Evolutionary conservation across 2,888 invertebrate species (phyloP).

Genomic region (Tuberolachnus salignus): DNA sequence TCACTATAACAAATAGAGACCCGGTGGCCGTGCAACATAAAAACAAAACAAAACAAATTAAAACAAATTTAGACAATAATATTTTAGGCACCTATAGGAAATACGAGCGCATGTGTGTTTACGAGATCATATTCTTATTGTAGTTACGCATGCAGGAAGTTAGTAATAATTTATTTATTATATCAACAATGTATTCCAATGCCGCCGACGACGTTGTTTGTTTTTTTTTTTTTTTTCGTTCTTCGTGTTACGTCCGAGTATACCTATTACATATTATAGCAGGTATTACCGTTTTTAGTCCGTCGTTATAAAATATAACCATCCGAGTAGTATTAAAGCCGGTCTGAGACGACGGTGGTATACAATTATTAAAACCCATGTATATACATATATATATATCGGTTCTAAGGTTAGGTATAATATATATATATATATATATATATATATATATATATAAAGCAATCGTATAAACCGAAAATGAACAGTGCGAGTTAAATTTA

Average conservation of each 20-base stretch:
- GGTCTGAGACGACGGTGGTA: no score
- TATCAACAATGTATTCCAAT: constrained; percentile 21
- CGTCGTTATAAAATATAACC: no score
- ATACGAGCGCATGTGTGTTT: not conserved
- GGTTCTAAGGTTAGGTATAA: not conserved
- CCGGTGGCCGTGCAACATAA: not conserved
- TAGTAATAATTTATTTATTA: not conserved
- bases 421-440: no score
- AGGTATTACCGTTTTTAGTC: not conserved
- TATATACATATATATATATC: no score
- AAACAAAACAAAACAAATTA: not conserved
- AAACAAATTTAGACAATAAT: not conserved
- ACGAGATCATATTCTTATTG: not conserved
- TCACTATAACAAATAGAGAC: not conserved
- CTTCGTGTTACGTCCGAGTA: no score
- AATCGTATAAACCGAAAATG: not conserved
- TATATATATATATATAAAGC: not conserved
- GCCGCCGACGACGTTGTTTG: not conserved
- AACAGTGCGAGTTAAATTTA: no score
- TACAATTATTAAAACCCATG: no score
- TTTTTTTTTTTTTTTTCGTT: no score
- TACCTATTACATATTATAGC: not conserved
- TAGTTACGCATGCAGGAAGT: constrained; percentile 20
- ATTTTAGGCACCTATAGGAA: not conserved
- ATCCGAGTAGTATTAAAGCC: no score